Base-by-base conservation (phyloP, 2,888 invertebrate genomes). In the Caradrina kadenii region DNA sequence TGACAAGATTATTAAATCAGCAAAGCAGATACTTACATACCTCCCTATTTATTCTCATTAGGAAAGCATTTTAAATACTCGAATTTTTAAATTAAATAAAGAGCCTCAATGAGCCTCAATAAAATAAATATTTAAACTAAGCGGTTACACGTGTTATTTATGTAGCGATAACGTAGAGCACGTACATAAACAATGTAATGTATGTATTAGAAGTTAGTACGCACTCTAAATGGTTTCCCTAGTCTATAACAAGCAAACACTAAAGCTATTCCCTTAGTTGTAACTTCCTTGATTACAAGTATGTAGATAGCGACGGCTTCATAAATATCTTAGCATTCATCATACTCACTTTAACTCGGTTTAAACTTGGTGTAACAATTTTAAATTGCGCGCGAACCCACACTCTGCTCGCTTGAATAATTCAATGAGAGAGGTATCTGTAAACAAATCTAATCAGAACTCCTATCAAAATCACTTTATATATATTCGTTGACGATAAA, bases 401-500 rank as follows among this genome's bases (percentile, higher is more conserved):
- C 82, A 79, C 85, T 84, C 84, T 80, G 79, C 69, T 75, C 73
- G 83, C 78, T 79, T 92, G 88, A 91, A 92, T 93, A 91, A 93
- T 93, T 92, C 90, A 91, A 91, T 92, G 87, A 89, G 84, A 81
- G 81, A 76, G 79, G 86, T 88, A 88, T 86, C 87, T 81, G 85
- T 86, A 86, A 87, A 88, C 87, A 88, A 90, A 93, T 91, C 87
- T 90, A 91, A 92, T 92, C 89, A 89, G 86, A 91, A 90, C 88
- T 91, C 87, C 76, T 83, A 83, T 87, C 84, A 85, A 85, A 87
- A 86, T 87, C 86, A 85, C 84, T 88, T 88, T 86, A 88, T 82
- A 86, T 81, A 79, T 82, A 81, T 79, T 73, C 83, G 62, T 73
- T 74, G 68, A 56, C 62, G 83, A 69, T 69, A 65, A 82, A 80